A percentile compares a stretch with the other conserved stretches of the same genome.
These are phyloP conservation scores for Apogon hyalosoma DNA, from an alignment of 2,797 vertebrate genomes.

Conservation along the genomic window DNA sequence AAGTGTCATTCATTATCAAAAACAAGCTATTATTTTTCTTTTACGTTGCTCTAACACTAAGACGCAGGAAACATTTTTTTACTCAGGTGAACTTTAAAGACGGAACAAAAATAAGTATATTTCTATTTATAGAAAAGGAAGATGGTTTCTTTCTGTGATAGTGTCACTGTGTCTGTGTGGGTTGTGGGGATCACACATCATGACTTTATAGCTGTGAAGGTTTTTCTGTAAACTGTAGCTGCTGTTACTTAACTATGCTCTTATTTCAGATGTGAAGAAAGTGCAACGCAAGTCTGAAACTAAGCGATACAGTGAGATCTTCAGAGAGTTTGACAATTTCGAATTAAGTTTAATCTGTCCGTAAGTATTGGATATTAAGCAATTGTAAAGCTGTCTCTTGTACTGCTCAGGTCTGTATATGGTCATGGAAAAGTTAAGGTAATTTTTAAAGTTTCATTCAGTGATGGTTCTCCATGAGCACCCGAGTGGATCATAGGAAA, in stretches of 20 bases:
- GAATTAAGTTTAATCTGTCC: slow-evolving; percentile 85
- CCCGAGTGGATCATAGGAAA: neutral
- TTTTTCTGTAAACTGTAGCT: neutral
- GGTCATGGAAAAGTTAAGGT: neutral
- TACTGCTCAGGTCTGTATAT: neutral
- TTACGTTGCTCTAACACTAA: too few relatives aligned
- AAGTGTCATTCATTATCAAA: too few relatives aligned
- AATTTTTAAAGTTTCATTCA: slow-evolving; percentile 16
- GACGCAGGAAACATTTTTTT: neutral
- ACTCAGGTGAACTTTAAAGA: neutral
- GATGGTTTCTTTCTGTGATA: neutral
- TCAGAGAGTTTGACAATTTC: slow-evolving; percentile 91
- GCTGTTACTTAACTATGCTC: slow-evolving; percentile 21
- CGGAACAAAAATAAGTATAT: neutral
- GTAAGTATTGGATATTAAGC: slow-evolving; percentile 80
- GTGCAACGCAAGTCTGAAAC: slow-evolving; percentile 62
- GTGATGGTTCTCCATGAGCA: slow-evolving; percentile 5
- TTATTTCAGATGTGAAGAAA: slow-evolving; percentile 74
- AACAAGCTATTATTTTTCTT: too few relatives aligned
- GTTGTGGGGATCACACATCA: neutral
- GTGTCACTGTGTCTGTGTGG: neutral
- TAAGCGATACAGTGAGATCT: slow-evolving; percentile 94
- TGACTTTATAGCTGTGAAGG: neutral
- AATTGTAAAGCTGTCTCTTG: neutral
- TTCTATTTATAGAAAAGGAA: neutral